Base-by-base conservation (phyloP, 2,113 vertebrate species). In the Anarrhichthys ocellatus region DNA sequence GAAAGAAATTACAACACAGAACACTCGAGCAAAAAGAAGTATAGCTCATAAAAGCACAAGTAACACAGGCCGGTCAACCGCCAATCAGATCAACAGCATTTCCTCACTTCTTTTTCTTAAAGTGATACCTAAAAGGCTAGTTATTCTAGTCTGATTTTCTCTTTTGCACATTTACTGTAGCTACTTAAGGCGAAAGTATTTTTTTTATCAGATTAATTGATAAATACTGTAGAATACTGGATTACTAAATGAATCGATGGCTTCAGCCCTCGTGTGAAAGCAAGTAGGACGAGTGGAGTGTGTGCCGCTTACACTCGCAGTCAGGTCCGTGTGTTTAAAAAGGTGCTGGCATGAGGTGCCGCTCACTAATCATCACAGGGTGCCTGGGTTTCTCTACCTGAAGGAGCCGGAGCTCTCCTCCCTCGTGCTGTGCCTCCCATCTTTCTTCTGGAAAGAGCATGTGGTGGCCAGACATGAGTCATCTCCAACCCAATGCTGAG, bases 301-400 rank as follows among this genome's bases (percentile, higher is more conserved):
- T 66, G 72, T 22, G 48, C 44, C 9, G 13, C 65, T 62, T 71
- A 48, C 40, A 42, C 56, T 81, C 32, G 4, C n/a, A 56, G 83
- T 67, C 66, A 76, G 76, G 77, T 72, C 44, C 65, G 63, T 46
- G 74, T 18, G 59, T 73, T 76, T 65, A 70, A 85, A 86, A 81
- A 32, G 32, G 61, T 63, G 65, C 66, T 82, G 86, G 87, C 81
- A 63, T 24, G 34, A 78, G 50, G 54, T 38, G 56, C 9, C 36
- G 61, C 73, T 86, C 81, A 78, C 87, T 90, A 81, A 88, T 89
- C 73, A 88, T 89, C 73, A 65, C 78, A 69, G 46, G 68, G 52
- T 73, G 62, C 32, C 18, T 40, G 76, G 48, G 76, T 77, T 69
- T n/a, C n/a, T 79, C 73, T 59, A 20, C 78, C 64, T 86, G 62